Base-by-base conservation (phyloP, 2,113 vertebrate species). In the Protomyctophum bolini region DNA sequence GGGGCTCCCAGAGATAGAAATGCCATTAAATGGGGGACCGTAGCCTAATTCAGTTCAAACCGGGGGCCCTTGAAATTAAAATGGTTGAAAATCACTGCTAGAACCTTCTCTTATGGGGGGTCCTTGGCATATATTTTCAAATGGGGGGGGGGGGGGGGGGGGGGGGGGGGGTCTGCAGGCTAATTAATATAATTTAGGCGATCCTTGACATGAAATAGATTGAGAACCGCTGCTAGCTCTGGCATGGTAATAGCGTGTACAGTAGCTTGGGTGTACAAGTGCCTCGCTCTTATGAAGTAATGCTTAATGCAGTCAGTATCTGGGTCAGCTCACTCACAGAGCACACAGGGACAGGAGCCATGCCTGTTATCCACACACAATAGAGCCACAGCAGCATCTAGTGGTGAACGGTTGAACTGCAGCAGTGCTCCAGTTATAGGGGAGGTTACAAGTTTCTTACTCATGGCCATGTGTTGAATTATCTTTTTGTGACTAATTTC, bases 211-310 rank as follows among this genome's bases (percentile, higher is more conserved):
- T 6, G 33, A 14, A 21, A 1, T 1, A 21, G 21, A 1, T 21
- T 21, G 21, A 21, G 21, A 21, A 21, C 21, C 2, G 21, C 21
- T 21, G 21, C 21, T 21, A 21, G 21, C 21, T 4, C 62, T 70
- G n/a, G 65, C 62, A 33, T 10, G 65, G 29, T 65, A 70, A 62
- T 63, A 76, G 3, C 9, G 33, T 67, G 52, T n/a, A n/a, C n/a
- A n/a, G n/a, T 55, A 55, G 66, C 57, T 63, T 48, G 49, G n/a
- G 65, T 77, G 50, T 56, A 46, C n/a, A 68, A 70, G 28, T 63
- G 57, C 21, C 56, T n/a, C 66, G 12, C 72, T 75, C 63, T 75
- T 70, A 87, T 90, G 81, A 89, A 82, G 84, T 90, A 87, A 88
- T 87, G 67, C 2, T 66, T 81, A 57, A 21, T 79, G 70, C 63